These are phyloP conservation scores for Hirundo rustica DNA, from an alignment of 2,797 vertebrate genomes.

Conservation along the genomic window DNA sequence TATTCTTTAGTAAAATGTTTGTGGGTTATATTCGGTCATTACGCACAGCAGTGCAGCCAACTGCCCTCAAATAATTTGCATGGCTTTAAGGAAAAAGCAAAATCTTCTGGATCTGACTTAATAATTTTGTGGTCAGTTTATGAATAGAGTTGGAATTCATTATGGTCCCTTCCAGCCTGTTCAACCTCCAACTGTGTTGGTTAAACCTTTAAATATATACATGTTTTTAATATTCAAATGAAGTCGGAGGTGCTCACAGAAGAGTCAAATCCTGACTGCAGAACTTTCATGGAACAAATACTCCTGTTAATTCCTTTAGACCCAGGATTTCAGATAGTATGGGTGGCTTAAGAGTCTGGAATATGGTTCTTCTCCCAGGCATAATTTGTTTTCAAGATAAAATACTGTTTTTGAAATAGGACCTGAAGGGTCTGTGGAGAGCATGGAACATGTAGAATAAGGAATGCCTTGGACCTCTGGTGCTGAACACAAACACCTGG, in stretches of 20 bases:
- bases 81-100: background rate
- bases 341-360: background rate
- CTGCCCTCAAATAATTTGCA: background rate
- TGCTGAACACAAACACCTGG: conserved; percentile 15
- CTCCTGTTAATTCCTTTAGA: background rate
- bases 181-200: background rate
- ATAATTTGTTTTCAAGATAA: background rate
- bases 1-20: background rate
- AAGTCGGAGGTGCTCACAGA: background rate
- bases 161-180: background rate
- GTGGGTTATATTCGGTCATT: background rate
- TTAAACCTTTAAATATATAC: background rate
- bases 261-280: background rate
- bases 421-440: background rate
- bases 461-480: background rate
- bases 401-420: conserved; percentile 15
- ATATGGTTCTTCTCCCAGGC: background rate
- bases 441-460: background rate
- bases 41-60: background rate
- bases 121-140: background rate
- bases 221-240: background rate
- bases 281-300: background rate
- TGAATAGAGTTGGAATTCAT: background rate
- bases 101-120: background rate
- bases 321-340: background rate